phyloP scores from a whole-genome alignment of 1,140 invertebrate species.

The Polypedilum vanderplanki region DNA sequence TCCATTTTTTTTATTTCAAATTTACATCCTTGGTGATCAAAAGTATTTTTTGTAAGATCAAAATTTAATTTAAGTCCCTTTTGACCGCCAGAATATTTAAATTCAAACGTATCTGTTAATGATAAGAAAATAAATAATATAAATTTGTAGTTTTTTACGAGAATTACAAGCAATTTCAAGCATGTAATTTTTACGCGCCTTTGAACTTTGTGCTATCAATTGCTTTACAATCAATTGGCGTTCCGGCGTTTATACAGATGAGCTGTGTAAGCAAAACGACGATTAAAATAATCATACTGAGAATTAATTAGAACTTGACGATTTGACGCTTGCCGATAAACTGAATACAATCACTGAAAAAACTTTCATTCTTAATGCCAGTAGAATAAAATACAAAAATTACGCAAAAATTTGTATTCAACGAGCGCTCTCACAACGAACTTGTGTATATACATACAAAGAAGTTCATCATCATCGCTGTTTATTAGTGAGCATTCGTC shows the following conservation, averaged over 20 bases:
- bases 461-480: not conserved
- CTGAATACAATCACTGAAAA: conserved; percentile 1
- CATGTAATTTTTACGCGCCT: not conserved
- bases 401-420: conserved; percentile 13
- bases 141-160: not conserved
- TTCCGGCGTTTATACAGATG: not conserved
- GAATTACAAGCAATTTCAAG: not conserved
- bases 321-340: not conserved
- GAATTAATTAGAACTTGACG: not conserved
- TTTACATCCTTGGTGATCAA: not conserved
- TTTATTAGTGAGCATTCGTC: not conserved
- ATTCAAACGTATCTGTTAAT: conserved; percentile 1
- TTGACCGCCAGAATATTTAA: not conserved
- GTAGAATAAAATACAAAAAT: not conserved
- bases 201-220: not conserved
- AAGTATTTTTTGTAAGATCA: not conserved
- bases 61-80: not conserved
- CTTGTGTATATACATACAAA: not conserved
- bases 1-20: not conserved
- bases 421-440: not conserved
- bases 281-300: not conserved
- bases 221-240: conserved; percentile 14
- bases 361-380: conserved; percentile 23
- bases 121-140: not conserved
- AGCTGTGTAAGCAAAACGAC: not conserved